These are phyloP conservation scores for Sebastes vulpes DNA, from an alignment of 2,797 vertebrate genomes.

Conservation along the genomic window DNA sequence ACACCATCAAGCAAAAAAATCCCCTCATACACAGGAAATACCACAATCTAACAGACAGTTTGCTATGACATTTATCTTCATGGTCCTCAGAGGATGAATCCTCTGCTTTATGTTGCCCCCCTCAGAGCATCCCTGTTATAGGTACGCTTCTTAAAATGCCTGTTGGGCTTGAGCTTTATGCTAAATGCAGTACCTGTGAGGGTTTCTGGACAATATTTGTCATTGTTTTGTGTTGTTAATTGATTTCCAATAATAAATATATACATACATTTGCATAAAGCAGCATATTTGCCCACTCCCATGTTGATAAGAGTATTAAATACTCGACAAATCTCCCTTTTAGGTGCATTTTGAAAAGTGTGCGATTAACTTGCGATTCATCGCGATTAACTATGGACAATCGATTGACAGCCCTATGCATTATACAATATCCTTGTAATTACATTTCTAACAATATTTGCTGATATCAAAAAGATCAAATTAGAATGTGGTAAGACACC, in stretches of 20 bases:
- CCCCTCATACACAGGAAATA: not conserved
- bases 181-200: too few species aligned
- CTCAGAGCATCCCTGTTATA: not conserved
- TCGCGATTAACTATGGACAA: too few species aligned
- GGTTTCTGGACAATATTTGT: too few species aligned
- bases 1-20: not conserved
- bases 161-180: too few species aligned
- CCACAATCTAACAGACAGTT: not conserved
- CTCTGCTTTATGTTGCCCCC: not conserved
- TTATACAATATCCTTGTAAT: not conserved
- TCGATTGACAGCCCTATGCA: not conserved
- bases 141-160: not conserved
- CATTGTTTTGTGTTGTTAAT: too few species aligned
- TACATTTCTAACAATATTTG: not conserved
- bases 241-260: too few species aligned
- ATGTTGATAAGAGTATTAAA: too few species aligned
- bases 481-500: not conserved
- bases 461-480: not conserved
- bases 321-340: too few species aligned
- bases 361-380: too few species aligned
- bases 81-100: not conserved
- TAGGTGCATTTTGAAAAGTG: too few species aligned
- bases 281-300: too few species aligned
- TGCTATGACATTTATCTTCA: not conserved
- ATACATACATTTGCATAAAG: too few species aligned